Base-by-base conservation (phyloP, 2,888 invertebrate species). In the Pecten maximus region DNA sequence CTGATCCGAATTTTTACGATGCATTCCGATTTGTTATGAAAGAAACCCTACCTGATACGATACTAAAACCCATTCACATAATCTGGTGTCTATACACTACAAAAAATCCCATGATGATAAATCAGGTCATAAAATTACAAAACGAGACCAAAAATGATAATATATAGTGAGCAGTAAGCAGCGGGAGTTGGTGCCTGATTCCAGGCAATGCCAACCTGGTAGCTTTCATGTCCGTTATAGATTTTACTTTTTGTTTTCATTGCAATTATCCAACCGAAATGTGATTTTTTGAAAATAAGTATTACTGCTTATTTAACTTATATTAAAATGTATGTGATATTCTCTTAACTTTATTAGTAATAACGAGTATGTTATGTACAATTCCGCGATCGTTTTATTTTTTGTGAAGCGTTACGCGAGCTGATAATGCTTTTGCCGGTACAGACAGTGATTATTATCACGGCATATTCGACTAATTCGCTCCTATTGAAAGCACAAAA, bases 401-500 rank as follows among this genome's bases (percentile, higher is more conserved):
- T n/a, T n/a, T n/a, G n/a, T n/a, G n/a, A n/a, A n/a, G n/a, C n/a
- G n/a, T 10, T 15, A 74, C 28, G 10, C n/a, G 15, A 74, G 74
- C 74, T 35, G 28, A 74, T 35, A 6, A 74, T 74, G 35, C 74
- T 35, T 74, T 74, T 28, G 74, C 35, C 28, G 74, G 10, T 35
- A 74, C 2, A 54, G 12, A 10, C 50, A 19, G 15, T 12, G 74
- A 74, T 74, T 23, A 74, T 74, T 35, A 74, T 74, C 74, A 54
- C 54, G n/a, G 74, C 74, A 74, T 74, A 74, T 74, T 74, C 74
- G 74, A 28, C 74, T 74, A 54, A 54, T 54, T 54, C 54, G 23
- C 54, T 54, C 54, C n/a, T 74, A 74, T 35, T 74, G 35, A 28
- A 74, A 35, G 35, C 8, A 74, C 74, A 2, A 60, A 60, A 60